Percentiles rank a stretch among this genome's conserved stretches.
phyloP scores from a whole-genome alignment of 2,113 vertebrate genomes.

The Columbina picui region DNA sequence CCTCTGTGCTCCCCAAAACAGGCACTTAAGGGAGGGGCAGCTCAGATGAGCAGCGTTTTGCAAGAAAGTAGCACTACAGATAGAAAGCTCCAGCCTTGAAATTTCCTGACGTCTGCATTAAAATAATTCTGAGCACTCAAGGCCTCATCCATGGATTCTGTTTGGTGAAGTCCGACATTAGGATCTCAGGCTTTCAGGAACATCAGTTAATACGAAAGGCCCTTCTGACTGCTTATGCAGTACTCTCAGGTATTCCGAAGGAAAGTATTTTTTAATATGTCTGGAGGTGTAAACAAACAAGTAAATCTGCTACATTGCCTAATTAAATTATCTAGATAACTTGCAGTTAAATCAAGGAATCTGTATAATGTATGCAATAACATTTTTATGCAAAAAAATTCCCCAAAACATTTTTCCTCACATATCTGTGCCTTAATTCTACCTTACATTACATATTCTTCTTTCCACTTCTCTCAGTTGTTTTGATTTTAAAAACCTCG shows the following conservation, averaged over 20 bases:
- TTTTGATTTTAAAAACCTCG: neutral
- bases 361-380: neutral
- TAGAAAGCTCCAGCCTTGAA: neutral
- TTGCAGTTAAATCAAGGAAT: neutral
- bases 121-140: neutral
- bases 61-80: neutral
- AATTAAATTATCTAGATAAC: neutral
- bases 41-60: neutral
- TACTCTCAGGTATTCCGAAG: neutral
- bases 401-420: neutral
- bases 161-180: neutral
- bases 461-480: neutral
- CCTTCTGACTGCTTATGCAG: neutral
- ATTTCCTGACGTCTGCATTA: neutral
- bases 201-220: neutral
- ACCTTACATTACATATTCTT: neutral
- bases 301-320: neutral
- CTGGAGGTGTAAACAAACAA: neutral
- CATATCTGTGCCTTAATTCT: neutral
- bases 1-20: too few species aligned
- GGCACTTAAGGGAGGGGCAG: neutral
- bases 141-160: neutral
- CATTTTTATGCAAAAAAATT: neutral
- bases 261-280: neutral
- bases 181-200: neutral